phyloP scores from a whole-genome alignment of 2,888 invertebrate genomes.

The Agrypnus murinus region DNA sequence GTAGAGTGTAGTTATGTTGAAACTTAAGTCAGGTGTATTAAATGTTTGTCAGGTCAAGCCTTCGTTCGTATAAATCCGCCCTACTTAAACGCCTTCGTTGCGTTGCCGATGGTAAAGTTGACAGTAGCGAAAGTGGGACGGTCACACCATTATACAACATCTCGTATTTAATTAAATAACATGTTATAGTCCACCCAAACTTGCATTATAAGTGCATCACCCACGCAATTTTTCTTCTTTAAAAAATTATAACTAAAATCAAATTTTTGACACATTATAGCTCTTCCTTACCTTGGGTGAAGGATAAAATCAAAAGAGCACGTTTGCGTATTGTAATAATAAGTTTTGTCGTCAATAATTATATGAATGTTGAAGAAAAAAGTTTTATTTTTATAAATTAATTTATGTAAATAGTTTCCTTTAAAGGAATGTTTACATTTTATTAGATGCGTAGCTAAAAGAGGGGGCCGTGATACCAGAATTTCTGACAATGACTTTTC shows the following conservation, averaged over 20 bases:
- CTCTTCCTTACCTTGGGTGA: not conserved
- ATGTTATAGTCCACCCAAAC: conserved; percentile 44
- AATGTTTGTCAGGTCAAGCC: conserved; percentile 46
- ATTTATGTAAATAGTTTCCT: too few species aligned
- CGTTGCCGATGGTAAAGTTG: conserved; percentile 44
- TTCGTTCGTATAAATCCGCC: conserved; percentile 45
- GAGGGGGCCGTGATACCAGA: too few species aligned
- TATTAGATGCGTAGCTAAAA: too few species aligned
- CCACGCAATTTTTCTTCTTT: conserved; percentile 20
- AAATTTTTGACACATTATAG: conserved; percentile 2
- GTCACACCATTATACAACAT: conserved; percentile 53
- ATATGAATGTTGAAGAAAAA: too few species aligned
- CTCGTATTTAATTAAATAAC: conserved; percentile 51
- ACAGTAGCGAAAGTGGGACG: conserved; percentile 55
- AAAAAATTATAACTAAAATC: not conserved
- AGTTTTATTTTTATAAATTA: too few species aligned
- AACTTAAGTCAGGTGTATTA: conserved; percentile 37
- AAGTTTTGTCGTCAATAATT: not conserved
- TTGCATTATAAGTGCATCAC: conserved; percentile 29
- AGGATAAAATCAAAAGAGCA: conserved; percentile 1
- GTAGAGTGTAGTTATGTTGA: conserved; percentile 36
- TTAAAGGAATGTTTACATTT: too few species aligned
- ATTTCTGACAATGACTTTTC: too few species aligned
- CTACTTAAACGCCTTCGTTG: conserved; percentile 44
- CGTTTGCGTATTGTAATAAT: not conserved